Evolutionary conservation across 2,888 invertebrate species (phyloP).

Genomic region (Anodontia alba): DNA sequence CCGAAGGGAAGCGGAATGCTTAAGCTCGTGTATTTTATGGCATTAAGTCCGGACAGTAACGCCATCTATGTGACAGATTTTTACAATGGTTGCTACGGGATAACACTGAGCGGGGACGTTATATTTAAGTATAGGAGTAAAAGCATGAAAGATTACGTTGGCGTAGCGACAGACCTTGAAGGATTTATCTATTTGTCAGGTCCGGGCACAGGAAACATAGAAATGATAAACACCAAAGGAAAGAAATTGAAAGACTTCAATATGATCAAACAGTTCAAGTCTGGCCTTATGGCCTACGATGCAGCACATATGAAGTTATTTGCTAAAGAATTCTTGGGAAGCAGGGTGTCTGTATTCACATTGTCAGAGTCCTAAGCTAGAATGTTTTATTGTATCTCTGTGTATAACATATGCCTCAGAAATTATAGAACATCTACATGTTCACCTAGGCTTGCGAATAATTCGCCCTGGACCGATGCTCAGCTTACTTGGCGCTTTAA

Average conservation of each 20-base stretch:
- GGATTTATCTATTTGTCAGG: background rate
- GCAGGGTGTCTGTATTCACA: too few species aligned
- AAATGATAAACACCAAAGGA: background rate
- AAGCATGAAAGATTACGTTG: background rate
- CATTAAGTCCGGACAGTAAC: background rate
- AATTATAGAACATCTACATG: too few species aligned
- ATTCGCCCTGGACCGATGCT: too few species aligned
- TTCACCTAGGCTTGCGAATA: too few species aligned
- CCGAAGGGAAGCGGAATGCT: background rate
- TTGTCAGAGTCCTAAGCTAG: too few species aligned
- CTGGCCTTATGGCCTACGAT: background rate
- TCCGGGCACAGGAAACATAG: background rate
- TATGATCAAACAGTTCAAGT: background rate
- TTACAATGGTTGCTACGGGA: background rate
- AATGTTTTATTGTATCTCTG: too few species aligned
- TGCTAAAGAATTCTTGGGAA: too few species aligned
- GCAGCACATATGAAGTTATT: too few species aligned
- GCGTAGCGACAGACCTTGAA: background rate
- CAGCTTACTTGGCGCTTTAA: too few species aligned
- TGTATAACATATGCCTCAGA: too few species aligned
- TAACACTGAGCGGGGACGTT: background rate
- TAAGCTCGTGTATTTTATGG: background rate
- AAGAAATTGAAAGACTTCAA: background rate
- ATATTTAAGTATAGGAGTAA: background rate
- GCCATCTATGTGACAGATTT: background rate